Evolutionary conservation across 2,797 vertebrate genomes (phyloP), one percentile per base, ranked within the genome.

Genomic region (Gymnocypris eckloni): DNA sequence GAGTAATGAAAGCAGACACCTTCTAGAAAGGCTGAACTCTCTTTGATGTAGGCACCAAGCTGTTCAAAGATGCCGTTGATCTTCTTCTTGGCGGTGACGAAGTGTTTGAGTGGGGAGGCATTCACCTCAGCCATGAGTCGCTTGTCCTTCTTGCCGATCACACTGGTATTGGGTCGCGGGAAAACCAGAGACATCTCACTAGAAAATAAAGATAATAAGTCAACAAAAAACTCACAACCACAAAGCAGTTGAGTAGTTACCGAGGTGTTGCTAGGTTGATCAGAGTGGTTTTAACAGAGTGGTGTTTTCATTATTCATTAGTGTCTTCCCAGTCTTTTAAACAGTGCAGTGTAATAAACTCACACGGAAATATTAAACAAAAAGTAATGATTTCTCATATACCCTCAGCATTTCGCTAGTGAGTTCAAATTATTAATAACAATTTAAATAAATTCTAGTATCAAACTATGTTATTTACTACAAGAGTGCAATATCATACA

Each of bases 61-160:
- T 99, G 98, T 72, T 99, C 98, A 83, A 99, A 99, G 92, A 99
- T 99, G 72, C 98, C 98, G 76, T 99, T 99, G 95, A 99, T 99
- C 93, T 99, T 99, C 95, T 99, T 99, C 95, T 99, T 99, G 88
- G 98, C 98, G 0, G 98, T 99, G 88, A 99, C 98, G 83, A 99
- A 99, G 93, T 99, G 98, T 92, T 99, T 99, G 73, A 99, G 97
- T 0, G 98, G 98, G 41, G 98, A 99, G 45, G 97, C 97, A 25
- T 96, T 98, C 91, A 97, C 97, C 86, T 99, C 98, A 6, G 98
- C 98, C 98, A 99, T 99, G 93, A 97, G 97, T 96, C 98, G 96
- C 93, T 99, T 99, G 90, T 99, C 97, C 95, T 99, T 99, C 95
- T 99, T 98, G 91, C 94, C 91, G 83, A 96, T 92, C 93, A 95